Base-by-base conservation (phyloP, 2,797 vertebrate genomes). In the Adelosebastes latens region DNA sequence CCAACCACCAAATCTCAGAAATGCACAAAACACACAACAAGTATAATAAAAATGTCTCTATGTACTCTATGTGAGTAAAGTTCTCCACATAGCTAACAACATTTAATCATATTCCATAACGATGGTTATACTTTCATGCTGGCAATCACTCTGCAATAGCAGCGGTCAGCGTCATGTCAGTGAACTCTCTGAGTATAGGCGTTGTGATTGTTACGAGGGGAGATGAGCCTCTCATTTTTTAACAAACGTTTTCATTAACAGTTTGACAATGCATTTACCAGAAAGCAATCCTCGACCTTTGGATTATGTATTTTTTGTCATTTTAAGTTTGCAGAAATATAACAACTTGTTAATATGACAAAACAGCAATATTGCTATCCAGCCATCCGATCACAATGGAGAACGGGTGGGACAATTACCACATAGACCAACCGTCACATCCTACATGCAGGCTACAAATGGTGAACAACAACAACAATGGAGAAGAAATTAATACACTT, bases 171-270 rank as follows among this genome's bases (percentile, higher is more conserved):
- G 59, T 79, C 24, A 39, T 11, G 14, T 60, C 5, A 53, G 39
- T 52, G 36, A 75, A 72, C 68, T 22, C 27, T 55, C 13, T 6
- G 22, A 59, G 39, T 16, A 69, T 59, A 20, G 58, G 59, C 5
- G 25, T 52, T 27, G 22, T 32, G 61, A 70, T 34, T 62, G 29
- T 39, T 29, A 22, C 25, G 9, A 58, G 22, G 24, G 4, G 14
- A 55, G 56, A 76, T 74, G 10, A 68, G n/a, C 64, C 70, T 61
- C 55, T 69, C 63, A 56, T 76, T 61, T 55, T 78, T 10, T 2
- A 67, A 18, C 13, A 61, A 68, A 62, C 8, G 1, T 79, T 79
- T 81, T 75, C 25, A 76, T 78, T 60, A 69, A 68, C 59, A 60
- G 61, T 42, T 31, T 0, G 1, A 82, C 29, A 63, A 53, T 56